A percentile compares a stretch with the other conserved stretches of the same genome.
Conservation (phyloP, 2,888 invertebrate genomes). For the Altica lythri region DNA sequence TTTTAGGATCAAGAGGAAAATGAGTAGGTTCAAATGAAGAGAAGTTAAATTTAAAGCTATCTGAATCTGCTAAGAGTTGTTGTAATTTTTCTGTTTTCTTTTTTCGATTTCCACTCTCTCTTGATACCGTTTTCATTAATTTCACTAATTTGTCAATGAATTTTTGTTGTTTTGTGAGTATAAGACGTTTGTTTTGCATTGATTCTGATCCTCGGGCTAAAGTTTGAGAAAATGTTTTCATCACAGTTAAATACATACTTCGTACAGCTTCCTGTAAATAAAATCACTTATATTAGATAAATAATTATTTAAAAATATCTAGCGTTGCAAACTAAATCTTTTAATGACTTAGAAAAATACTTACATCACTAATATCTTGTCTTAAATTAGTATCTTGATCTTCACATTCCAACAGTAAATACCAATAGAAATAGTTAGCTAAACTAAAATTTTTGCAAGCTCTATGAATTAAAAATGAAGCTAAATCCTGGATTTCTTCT, state of each 20-base stretch:
- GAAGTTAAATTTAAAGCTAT: slow-evolving; percentile 84
- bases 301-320: not conserved
- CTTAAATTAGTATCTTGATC: slow-evolving; percentile 75
- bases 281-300: not conserved
- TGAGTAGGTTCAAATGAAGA: slow-evolving; percentile 90
- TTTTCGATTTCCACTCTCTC: slow-evolving; percentile 89
- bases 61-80: slow-evolving; percentile 78
- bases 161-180: slow-evolving; percentile 82
- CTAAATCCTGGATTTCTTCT: slow-evolving; percentile 68
- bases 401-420: slow-evolving; percentile 91
- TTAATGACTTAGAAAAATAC: slow-evolving; percentile 11
- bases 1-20: slow-evolving; percentile 91
- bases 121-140: slow-evolving; percentile 83
- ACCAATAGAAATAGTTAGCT: slow-evolving; percentile 98
- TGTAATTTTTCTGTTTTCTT: slow-evolving; percentile 91
- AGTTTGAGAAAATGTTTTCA: slow-evolving; percentile 81
- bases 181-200: slow-evolving; percentile 74
- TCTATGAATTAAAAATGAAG: slow-evolving; percentile 87
- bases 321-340: not conserved
- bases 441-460: slow-evolving; percentile 87
- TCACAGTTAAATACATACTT: slow-evolving; percentile 88
- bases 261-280: slow-evolving; percentile 54
- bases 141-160: slow-evolving; percentile 91
- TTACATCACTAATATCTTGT: slow-evolving; percentile 64
- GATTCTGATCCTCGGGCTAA: slow-evolving; percentile 71